Percentiles rank a stretch among this genome's conserved stretches.
phyloP scores from a whole-genome alignment of 2,113 vertebrate species.

The Tetrax tetrax region DNA sequence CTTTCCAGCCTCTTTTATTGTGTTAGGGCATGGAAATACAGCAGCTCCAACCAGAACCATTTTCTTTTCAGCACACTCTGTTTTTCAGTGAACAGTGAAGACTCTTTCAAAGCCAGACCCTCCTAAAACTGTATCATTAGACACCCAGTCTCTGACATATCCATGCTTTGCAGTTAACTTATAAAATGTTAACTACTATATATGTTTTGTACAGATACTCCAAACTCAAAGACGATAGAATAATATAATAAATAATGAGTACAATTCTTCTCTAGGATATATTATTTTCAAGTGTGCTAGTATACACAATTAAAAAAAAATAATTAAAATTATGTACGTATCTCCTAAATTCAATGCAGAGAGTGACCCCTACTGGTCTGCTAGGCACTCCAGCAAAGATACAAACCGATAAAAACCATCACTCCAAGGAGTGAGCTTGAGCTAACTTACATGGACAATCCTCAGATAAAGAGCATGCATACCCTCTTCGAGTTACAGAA shows the following conservation, averaged over 20 bases:
- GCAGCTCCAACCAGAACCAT: background rate
- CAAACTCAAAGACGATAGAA: background rate
- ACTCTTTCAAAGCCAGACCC: background rate
- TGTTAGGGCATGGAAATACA: background rate
- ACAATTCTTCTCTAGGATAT: background rate
- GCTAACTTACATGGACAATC: background rate
- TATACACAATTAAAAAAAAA: slow-evolving; percentile 16
- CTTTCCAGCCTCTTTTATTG: background rate
- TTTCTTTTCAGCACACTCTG: background rate
- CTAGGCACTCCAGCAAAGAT: background rate
- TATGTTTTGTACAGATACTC: background rate
- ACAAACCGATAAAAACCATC: rapidly evolving
- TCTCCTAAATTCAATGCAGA: slow-evolving; percentile 67
- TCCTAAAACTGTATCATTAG: background rate
- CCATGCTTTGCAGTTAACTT: background rate
- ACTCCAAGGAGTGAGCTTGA: background rate
- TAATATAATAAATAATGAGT: background rate
- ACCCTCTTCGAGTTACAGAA: background rate
- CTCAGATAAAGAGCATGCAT: background rate
- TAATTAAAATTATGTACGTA: slow-evolving; percentile 22
- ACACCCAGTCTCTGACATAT: background rate
- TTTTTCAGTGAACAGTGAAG: background rate
- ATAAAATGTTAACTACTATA: background rate
- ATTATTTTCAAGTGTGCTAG: background rate
- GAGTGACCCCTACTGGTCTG: slow-evolving; percentile 79